Evolutionary conservation across 1,140 invertebrate species (phyloP), one percentile per base, ranked within the genome.

Genomic region (Lamellibrachia luymesi): DNA sequence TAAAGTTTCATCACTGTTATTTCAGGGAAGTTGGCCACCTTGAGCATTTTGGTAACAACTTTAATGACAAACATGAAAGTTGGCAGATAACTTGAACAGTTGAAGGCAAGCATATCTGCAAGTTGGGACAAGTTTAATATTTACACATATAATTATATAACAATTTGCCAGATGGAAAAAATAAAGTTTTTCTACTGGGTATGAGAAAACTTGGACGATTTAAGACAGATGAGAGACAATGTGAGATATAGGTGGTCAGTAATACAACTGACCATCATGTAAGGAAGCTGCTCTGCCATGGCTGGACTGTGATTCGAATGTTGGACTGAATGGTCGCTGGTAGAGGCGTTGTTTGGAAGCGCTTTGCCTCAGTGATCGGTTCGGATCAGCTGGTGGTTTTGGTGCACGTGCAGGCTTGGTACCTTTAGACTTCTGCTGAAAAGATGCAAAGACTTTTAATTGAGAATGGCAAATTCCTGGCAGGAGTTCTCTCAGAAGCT

Each of bases 331-430:
- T 80, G 64, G 6, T 80, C 13, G 13, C 64, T 91, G 90, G 50
- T 91, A 51, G 25, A 91, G 90, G 17, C 90, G 38, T 25, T 10
- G 25, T 91, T n/a, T 49, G 17, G 90, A 91, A 4, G 49, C n/a
- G 50, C 49, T 49, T 2, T n/a, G 90, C 13, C 90, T 49, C 10
- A 91, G 2, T 10, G n/a, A 10, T 25, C 27, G 2, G 90, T 91
- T 91, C 17, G 90, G 90, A n/a, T 91, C 25, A 27, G 90, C 27
- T 10, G 90, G 90, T 10, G 90, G 90, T n/a, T 91, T 91, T 50
- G 90, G 90, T 50, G 90, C 90, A 50, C 38, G 38, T 25, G 90
- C 17, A 80, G 64, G 25, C 64, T 91, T 51, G 13, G 50, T 0
- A 80, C 8, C 17, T 80, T 17, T 80, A 80, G 13, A 80, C 64